Conservation (phyloP, 2,113 vertebrate genomes). For the Sprattus sprattus region DNA sequence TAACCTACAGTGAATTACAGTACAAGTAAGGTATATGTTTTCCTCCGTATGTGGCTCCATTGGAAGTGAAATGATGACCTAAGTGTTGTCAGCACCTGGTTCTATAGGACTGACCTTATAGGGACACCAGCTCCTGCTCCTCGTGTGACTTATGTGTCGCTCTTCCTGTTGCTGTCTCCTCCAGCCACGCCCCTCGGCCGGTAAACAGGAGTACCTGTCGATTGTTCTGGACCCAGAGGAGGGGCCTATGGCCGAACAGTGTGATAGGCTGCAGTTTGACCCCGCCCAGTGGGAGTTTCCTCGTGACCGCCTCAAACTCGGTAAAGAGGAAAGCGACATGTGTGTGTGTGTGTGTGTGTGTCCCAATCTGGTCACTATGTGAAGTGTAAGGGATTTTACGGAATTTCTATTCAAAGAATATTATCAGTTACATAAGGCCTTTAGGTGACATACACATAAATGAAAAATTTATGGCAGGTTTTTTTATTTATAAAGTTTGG, state of each 20-base stretch:
- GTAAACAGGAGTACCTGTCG: conserved; percentile 85
- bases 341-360: neutral
- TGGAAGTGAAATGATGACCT: too few relatives aligned
- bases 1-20: too few relatives aligned
- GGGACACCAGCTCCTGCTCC: neutral
- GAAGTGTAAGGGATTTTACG: too few relatives aligned
- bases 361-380: too few relatives aligned
- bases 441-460: too few relatives aligned
- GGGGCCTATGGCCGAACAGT: conserved; percentile 82
- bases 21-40: too few relatives aligned
- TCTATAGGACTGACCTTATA: neutral
- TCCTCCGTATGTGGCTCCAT: too few relatives aligned
- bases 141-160: neutral
- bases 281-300: conserved; percentile 93
- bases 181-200: conserved; percentile 72
- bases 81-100: too few relatives aligned
- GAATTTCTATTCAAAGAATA: too few relatives aligned
- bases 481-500: neutral
- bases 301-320: conserved; percentile 87
- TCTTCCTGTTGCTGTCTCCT: conserved; percentile 44
- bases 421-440: too few relatives aligned
- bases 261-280: conserved; percentile 86
- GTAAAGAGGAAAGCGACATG: conserved; percentile 60
- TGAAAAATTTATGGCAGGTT: too few relatives aligned
- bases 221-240: conserved; percentile 88